Evolutionary conservation across 1,140 invertebrate genomes (phyloP), one percentile per base, ranked within the genome.

Genomic region (Drosophila parabipectinata): DNA sequence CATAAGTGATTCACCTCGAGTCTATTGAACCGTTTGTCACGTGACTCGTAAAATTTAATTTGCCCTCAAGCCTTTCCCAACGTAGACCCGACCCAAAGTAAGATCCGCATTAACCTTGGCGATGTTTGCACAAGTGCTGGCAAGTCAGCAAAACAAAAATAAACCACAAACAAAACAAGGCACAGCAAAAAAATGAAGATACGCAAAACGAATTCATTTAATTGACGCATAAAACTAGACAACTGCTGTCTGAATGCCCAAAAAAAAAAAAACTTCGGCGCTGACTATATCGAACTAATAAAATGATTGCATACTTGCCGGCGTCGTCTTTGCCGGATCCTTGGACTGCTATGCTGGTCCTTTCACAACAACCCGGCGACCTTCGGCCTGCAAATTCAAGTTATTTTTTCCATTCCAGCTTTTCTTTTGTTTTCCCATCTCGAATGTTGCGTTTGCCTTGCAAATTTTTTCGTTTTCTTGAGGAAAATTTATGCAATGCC

Each of bases 71-170:
- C 63, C 51, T 68, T 68, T 55, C 53, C 32, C 63, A 79, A 54
- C 34, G 39, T 8, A 30, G 79, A 68, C 21, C 71, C 54, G 37
- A 66, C 50, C 37, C 57, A 52, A 55, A 53, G 57, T 41, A 72
- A 52, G 32, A 50, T 79, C 64, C 74, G 37, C 74, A 74, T 69
- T 83, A 69, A 83, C 79, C 79, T 82, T 81, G 64, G 52, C n/a
- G 47, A 64, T 74, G 50, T 81, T 83, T 83, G 62, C 68, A 37
- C 79, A 81, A 74, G 58, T 81, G 67, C 32, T 57, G 67, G 18
- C 44, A 32, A 18, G 58, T 69, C 54, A 44, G 21, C 28, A 57
- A 74, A 56, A 53, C 47, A 18, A 51, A 74, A 57, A 64, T 48
- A 57, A 68, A 39, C 44, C 14, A 14, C 24, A 57, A 48, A n/a